phyloP scores from a whole-genome alignment of 2,113 vertebrate species.

The Gasterosteus nipponicus region DNA sequence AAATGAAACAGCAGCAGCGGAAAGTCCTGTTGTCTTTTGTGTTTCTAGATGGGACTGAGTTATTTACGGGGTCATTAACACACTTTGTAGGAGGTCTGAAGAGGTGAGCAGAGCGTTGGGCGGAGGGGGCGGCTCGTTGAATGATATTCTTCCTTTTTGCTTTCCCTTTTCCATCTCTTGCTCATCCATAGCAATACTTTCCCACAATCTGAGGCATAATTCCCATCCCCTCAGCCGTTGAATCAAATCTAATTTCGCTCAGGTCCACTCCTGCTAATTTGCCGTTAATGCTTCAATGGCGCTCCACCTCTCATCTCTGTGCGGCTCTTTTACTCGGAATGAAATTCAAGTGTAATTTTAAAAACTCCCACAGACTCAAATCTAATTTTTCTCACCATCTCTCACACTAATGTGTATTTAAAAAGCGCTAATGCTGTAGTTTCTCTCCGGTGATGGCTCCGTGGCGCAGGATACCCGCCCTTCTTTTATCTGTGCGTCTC shows the following conservation, averaged over 20 bases:
- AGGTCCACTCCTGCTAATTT: conserved; percentile 69
- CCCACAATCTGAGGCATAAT: conserved; percentile 57
- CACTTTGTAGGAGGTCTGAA: conserved; percentile 31
- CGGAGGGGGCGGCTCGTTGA: conserved; percentile 34
- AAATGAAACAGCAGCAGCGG: conserved; percentile 43
- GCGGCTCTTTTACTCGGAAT: conserved; percentile 50
- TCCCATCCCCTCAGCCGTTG: conserved; percentile 39
- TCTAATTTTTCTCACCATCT: conserved; percentile 65
- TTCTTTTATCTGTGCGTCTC: background rate
- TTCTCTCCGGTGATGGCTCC: conserved; percentile 11
- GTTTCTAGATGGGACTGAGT: conserved; percentile 40
- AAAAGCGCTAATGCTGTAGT: conserved; percentile 53
- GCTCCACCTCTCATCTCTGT: conserved; percentile 32
- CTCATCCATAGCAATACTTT: conserved; percentile 29
- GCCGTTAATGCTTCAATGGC: conserved; percentile 50
- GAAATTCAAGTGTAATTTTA: conserved; percentile 67
- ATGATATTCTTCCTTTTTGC: background rate
- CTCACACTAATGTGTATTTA: conserved; percentile 62
- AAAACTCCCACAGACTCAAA: conserved; percentile 71
- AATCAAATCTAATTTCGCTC: conserved; percentile 72
- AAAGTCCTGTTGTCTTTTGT: conserved; percentile 62
- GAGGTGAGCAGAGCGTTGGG: conserved; percentile 41
- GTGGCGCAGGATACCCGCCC: background rate
- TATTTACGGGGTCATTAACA: conserved; percentile 70
- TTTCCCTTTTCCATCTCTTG: background rate